Percentiles rank a stretch among this genome's conserved stretches.
phyloP scores from a whole-genome alignment of 1,140 invertebrate species.

The Periplaneta americana region DNA sequence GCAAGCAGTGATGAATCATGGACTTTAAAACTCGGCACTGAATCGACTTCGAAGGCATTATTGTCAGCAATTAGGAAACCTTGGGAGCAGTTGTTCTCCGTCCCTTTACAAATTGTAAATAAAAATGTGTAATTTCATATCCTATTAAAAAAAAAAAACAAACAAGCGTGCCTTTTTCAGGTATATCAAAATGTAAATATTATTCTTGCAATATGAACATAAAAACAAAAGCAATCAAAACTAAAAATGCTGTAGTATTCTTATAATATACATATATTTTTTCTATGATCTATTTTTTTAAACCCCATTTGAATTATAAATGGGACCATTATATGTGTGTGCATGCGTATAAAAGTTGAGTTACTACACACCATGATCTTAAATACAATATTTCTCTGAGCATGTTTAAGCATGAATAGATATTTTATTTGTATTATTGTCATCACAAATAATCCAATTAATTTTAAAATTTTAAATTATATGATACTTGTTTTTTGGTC shows the following conservation, averaged over 20 bases:
- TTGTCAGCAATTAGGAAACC: not conserved
- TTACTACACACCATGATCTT: not conserved
- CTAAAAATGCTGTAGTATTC: not conserved
- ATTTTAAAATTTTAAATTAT: too few relatives aligned
- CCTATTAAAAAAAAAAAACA: too few relatives aligned
- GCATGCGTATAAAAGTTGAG: not conserved
- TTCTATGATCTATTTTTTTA: not conserved
- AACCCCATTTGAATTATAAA: not conserved
- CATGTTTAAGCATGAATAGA: too few relatives aligned
- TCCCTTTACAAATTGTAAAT: not conserved
- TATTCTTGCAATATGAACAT: too few relatives aligned
- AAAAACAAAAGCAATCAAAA: too few relatives aligned
- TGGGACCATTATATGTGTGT: not conserved
- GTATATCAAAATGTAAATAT: not conserved
- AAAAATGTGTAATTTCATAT: not conserved
- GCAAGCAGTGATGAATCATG: not conserved
- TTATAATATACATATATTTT: not conserved
- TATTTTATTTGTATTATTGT: too few relatives aligned
- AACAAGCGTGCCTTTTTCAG: not conserved
- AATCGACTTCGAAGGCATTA: not conserved
- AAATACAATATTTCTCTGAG: too few relatives aligned
- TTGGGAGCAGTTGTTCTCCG: constrained; percentile 1
- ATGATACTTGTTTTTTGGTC: too few relatives aligned
- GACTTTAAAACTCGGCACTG: not conserved
- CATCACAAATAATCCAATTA: too few relatives aligned